phyloP scores from a whole-genome alignment of 2,888 invertebrate species.

The Mesorhabditis belari region DNA sequence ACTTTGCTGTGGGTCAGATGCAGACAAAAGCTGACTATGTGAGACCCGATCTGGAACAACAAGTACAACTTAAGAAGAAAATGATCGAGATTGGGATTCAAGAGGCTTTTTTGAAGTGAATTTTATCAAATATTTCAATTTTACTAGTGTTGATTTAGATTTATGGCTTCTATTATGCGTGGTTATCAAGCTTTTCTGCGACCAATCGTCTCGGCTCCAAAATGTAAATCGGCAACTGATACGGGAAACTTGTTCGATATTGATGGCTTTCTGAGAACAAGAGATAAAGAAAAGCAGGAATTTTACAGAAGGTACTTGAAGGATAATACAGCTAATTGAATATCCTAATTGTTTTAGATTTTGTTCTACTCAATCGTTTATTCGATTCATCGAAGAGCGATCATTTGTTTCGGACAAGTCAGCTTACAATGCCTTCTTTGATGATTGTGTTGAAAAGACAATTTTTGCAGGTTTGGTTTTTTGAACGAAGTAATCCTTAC shows the following conservation, averaged over 20 bases:
- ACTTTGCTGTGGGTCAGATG: constrained; percentile 16
- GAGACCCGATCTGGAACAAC: constrained; percentile 37
- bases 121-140: background rate
- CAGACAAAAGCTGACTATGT: constrained; percentile 62
- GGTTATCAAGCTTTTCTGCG: constrained; percentile 56
- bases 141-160: constrained; percentile 16
- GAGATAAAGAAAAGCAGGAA: background rate
- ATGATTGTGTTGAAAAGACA: constrained; percentile 82
- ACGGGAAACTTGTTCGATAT: constrained; percentile 89
- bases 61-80: constrained; percentile 56
- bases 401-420: constrained; percentile 93
- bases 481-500: no score
- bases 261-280: constrained; percentile 70
- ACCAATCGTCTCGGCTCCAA: constrained; percentile 63
- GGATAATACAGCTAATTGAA: background rate
- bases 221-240: constrained; percentile 80
- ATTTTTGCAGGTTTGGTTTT: constrained; percentile 45
- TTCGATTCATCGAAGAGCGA: constrained; percentile 90
- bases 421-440: constrained; percentile 88
- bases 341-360: constrained; percentile 22
- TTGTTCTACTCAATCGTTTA: constrained; percentile 48
- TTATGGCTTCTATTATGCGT: constrained; percentile 45
- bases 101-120: constrained; percentile 86
- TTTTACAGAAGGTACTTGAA: background rate
- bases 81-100: constrained; percentile 85